Evolutionary conservation across 2,797 vertebrate genomes (phyloP).

Genomic region (Premnoplex brunnescens): DNA sequence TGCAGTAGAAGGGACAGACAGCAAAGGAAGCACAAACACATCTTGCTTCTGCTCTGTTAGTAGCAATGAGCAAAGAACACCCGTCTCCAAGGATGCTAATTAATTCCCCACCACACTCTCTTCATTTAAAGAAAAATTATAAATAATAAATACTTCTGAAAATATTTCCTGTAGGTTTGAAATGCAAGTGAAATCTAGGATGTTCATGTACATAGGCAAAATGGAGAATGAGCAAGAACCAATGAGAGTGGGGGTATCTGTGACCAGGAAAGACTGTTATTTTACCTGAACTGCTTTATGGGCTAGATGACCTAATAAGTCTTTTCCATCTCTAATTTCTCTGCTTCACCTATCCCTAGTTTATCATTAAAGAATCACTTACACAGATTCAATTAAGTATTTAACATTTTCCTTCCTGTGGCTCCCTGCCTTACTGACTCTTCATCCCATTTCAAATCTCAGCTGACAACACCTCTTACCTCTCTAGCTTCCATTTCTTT

Average conservation of each 20-base stretch:
- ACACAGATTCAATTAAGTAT: conserved; percentile 64
- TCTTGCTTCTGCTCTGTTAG: neutral
- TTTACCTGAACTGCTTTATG: conserved; percentile 44
- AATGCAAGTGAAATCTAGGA: neutral
- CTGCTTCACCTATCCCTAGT: conserved; percentile 40
- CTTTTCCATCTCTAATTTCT: conserved; percentile 38
- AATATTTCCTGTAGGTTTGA: neutral
- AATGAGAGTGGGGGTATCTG: neutral
- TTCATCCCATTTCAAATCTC: conserved; percentile 47
- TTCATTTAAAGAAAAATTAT: neutral
- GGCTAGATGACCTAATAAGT: conserved; percentile 16
- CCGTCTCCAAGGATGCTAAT: neutral
- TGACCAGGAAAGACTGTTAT: neutral
- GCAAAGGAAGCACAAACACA: neutral
- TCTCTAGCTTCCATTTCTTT: neutral
- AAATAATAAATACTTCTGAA: neutral
- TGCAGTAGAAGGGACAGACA: neutral
- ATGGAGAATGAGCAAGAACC: neutral
- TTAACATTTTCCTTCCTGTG: conserved; percentile 67
- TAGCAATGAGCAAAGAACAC: neutral
- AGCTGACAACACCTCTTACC: conserved; percentile 8
- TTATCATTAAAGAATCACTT: conserved; percentile 60
- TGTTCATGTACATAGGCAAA: neutral
- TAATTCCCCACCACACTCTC: neutral
- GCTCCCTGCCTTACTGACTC: conserved; percentile 13